Evolutionary conservation across 2,888 invertebrate genomes (phyloP), one percentile per base, ranked within the genome.

Genomic region (Luperina nickerlii): DNA sequence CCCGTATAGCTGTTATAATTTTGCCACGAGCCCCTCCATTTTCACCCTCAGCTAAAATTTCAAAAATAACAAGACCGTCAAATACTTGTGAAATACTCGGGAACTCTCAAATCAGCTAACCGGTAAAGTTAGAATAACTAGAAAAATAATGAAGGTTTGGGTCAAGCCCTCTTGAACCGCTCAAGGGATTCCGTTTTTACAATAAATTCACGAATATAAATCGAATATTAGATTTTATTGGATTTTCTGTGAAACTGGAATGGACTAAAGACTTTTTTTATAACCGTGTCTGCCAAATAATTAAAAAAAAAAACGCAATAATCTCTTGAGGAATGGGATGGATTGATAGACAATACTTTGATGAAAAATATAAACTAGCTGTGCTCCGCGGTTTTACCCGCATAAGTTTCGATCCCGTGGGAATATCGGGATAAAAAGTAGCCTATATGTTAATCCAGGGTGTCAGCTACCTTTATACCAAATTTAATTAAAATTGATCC

Each of bases 131-230:
- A 57, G 32, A 81, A 87, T 85, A 84, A 84, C 85, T 87, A 81
- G 62, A 85, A 87, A 79, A 87, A 87, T 85, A 84, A 85, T 87
- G 69, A 87, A 87, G 85, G 85, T 87, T 78, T 81, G 87, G 85
- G 87, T 85, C 85, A 74, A 84, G 81, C 32, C 74, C 71, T 57
- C 87, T 87, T 81, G 71, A 78, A 54, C 70, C 80, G 42, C 70
- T 79, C 62, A 69, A 77, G 63, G 73, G 85, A 84, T 75, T 65
- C 68, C 69, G 27, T 72, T 76, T 70, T 81, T 74, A 77, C 69
- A 80, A 87, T 84, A 80, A 80, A 79, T 79, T 79, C 74, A 63
- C 60, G 77, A 75, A 79, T 76, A 76, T 87, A 77, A 80, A 84
- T 76, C 75, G 60, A 73, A 76, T 77, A 77, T 84, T 74, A 81